Percentiles rank a stretch among this genome's conserved stretches.
phyloP scores from a whole-genome alignment of 64 coral and sea anemone genomes.

The Pocillopora verrucosa region DNA sequence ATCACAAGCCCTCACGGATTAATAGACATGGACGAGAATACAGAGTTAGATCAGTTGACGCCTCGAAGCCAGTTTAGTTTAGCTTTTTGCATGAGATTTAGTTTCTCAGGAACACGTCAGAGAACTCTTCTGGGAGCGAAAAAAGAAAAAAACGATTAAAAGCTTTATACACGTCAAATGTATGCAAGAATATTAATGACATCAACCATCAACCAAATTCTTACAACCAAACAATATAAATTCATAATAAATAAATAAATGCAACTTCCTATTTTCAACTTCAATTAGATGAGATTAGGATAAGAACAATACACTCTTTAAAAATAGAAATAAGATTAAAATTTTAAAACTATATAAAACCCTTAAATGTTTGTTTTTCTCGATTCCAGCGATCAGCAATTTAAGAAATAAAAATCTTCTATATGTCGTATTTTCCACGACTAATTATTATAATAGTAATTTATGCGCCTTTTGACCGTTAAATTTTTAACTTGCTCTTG shows the following conservation, averaged over 20 bases:
- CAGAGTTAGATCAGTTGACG: too few species aligned
- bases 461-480: not conserved
- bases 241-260: not conserved
- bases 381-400: slow-evolving; percentile 26
- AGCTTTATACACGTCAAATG: too few species aligned
- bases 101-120: too few species aligned
- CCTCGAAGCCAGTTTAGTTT: too few species aligned
- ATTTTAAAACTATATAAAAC: not conserved
- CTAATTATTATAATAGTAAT: not conserved
- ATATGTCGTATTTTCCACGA: not conserved
- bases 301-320: not conserved
- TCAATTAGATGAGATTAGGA: not conserved
- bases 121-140: too few species aligned
- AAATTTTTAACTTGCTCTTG: not conserved
- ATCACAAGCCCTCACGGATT: too few species aligned
- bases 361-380: not conserved
- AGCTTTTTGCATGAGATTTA: too few species aligned
- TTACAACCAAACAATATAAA: not conserved
- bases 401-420: not conserved
- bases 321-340: not conserved
- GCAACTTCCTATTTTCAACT: not conserved
- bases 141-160: too few species aligned
- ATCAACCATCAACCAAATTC: not conserved
- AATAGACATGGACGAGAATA: too few species aligned
- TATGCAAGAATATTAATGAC: too few species aligned